A percentile compares a stretch with the other conserved stretches of the same genome.
Conservation (phyloP, 2,113 vertebrate species). For the Nothoprocta pentlandii region DNA sequence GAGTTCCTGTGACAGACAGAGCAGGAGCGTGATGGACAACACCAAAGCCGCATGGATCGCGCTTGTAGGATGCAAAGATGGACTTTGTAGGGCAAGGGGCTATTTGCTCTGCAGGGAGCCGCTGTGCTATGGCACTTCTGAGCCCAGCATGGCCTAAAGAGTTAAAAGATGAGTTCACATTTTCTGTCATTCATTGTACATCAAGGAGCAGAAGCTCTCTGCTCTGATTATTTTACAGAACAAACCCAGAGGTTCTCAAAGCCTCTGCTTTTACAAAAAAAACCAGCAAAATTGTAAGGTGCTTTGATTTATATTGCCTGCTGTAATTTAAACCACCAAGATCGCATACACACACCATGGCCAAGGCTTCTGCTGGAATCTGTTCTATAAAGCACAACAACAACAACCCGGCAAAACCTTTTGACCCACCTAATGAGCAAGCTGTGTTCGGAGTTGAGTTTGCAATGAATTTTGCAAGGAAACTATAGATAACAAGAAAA, state of each 20-base stretch:
- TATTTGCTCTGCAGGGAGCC: background rate
- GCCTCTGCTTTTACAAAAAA: background rate
- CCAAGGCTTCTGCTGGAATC: background rate
- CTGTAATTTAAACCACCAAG: slow-evolving; percentile 13
- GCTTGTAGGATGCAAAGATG: rapidly evolving
- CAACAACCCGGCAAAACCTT: background rate
- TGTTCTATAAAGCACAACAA: background rate
- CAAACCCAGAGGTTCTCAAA: background rate
- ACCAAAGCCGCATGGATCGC: background rate
- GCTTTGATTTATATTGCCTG: background rate
- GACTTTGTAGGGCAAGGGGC: background rate
- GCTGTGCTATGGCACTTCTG: background rate
- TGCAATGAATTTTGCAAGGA: background rate
- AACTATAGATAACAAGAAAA: background rate
- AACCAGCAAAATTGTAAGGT: background rate
- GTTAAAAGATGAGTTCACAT: background rate
- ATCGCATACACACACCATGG: background rate
- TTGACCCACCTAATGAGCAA: background rate
- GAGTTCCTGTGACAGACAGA: background rate
- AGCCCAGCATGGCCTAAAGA: background rate
- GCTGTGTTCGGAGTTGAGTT: background rate
- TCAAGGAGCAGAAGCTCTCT: background rate
- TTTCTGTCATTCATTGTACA: background rate
- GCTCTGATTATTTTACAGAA: background rate
- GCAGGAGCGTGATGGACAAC: background rate